Evolutionary conservation across 2,113 vertebrate genomes (phyloP).

Genomic region (Esox niger): DNA sequence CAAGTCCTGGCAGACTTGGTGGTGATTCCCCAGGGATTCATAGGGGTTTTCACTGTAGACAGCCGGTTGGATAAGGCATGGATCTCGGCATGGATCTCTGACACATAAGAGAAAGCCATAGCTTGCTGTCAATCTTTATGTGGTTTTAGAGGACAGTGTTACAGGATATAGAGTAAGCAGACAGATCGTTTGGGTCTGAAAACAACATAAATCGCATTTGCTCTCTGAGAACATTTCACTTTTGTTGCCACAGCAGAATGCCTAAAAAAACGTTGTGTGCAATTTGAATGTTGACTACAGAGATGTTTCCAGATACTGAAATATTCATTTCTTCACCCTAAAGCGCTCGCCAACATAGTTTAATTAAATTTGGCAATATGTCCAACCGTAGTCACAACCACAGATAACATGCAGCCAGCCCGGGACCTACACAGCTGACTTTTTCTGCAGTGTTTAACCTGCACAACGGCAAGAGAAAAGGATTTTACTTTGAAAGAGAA

Average conservation of each 20-base stretch:
- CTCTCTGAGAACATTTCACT: slow-evolving; percentile 1
- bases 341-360: too few relatives aligned
- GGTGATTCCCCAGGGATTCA: slow-evolving; percentile 11
- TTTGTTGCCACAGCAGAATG: background rate
- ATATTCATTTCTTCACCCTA: too few relatives aligned
- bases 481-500: too few relatives aligned
- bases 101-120: slow-evolving; percentile 16
- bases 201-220: background rate
- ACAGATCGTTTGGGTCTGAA: background rate
- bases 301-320: too few relatives aligned
- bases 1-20: slow-evolving; percentile 11
- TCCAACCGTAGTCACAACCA: too few relatives aligned
- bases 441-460: too few relatives aligned
- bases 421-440: too few relatives aligned
- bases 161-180: background rate
- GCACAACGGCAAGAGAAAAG: too few relatives aligned
- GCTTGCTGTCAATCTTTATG: background rate
- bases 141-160: background rate
- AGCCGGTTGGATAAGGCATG: slow-evolving; percentile 29
- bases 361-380: too few relatives aligned
- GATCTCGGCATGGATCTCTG: slow-evolving; percentile 2
- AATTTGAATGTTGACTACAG: too few relatives aligned
- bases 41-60: slow-evolving; percentile 12
- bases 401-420: too few relatives aligned
- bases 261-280: too few relatives aligned